phyloP scores from a whole-genome alignment of 1,140 invertebrate genomes.

The Pectinophora gossypiella region DNA sequence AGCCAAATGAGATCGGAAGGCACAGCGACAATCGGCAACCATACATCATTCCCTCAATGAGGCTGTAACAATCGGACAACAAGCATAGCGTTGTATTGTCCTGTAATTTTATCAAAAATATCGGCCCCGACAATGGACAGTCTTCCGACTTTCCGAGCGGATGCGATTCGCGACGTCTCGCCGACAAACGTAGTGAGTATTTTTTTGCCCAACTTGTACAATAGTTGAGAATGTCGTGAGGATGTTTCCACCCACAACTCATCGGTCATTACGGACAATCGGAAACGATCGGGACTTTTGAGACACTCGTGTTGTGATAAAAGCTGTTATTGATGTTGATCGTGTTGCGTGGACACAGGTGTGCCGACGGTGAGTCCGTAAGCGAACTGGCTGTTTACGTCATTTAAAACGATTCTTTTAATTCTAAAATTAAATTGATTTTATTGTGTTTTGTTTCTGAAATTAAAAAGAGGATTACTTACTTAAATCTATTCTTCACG shows the following conservation, averaged over 20 bases:
- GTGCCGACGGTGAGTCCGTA: constrained; percentile 12
- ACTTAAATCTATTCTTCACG: too few relatives aligned
- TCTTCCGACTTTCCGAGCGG: too few relatives aligned
- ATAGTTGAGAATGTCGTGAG: constrained; percentile 27
- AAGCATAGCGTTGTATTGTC: constrained; percentile 62
- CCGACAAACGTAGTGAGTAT: constrained; percentile 45
- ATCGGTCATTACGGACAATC: constrained; percentile 67
- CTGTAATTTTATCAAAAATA: constrained; percentile 73
- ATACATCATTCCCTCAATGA: constrained; percentile 69
- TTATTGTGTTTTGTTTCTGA: too few relatives aligned
- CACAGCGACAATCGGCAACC: constrained; percentile 32
- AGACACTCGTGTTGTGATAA: constrained; percentile 43
- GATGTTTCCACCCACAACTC: constrained; percentile 73
- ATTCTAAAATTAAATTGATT: too few relatives aligned
- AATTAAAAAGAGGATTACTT: too few relatives aligned
- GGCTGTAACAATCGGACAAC: constrained; percentile 65
- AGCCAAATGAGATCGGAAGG: constrained; percentile 56
- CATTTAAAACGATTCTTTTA: too few relatives aligned
- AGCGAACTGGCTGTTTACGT: too few relatives aligned
- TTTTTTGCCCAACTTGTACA: constrained; percentile 57
- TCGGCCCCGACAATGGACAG: too few relatives aligned
- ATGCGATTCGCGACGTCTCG: constrained; percentile 68
- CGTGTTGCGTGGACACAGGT: constrained; percentile 53
- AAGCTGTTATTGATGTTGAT: constrained; percentile 22
- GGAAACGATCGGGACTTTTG: constrained; percentile 70